Evolutionary conservation across 2,888 invertebrate species (phyloP).

Genomic region (Sepioteuthis lessoniana): DNA sequence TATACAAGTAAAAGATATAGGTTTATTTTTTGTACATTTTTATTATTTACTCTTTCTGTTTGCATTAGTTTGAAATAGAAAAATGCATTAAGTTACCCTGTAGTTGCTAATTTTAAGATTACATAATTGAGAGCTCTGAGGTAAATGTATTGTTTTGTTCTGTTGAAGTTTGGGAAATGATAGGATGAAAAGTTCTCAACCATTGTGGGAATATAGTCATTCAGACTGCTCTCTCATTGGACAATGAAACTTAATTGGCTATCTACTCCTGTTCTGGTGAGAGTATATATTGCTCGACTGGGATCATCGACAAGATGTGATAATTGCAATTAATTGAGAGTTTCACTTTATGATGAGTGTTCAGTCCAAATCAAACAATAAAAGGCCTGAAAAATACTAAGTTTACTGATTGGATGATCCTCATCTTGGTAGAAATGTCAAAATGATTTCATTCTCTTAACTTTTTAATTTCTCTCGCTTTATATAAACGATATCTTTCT

Average conservation of each 20-base stretch:
- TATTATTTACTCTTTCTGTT: not conserved
- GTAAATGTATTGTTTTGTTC: not conserved
- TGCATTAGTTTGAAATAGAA: not conserved
- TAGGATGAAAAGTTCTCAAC: constrained; percentile 2
- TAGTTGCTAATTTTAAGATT: not conserved
- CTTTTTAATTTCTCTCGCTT: too few species aligned
- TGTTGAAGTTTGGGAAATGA: not conserved
- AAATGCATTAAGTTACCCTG: not conserved
- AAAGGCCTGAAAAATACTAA: too few species aligned
- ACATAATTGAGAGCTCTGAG: not conserved
- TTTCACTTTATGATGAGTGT: not conserved
- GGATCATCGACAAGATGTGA: not conserved
- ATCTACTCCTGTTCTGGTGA: not conserved
- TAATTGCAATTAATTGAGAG: not conserved
- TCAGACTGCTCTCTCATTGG: not conserved
- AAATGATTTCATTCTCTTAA: too few species aligned
- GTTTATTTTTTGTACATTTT: not conserved
- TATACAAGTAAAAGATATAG: too few species aligned
- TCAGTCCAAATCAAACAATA: too few species aligned
- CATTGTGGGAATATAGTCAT: constrained; percentile 12
- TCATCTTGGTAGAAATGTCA: too few species aligned
- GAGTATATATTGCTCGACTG: not conserved
- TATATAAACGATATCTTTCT: too few species aligned
- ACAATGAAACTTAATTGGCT: not conserved
- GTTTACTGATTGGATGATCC: too few species aligned